These are phyloP conservation scores for Conus canariensis DNA, from an alignment of 2,888 invertebrate genomes.

Conservation along the genomic window DNA sequence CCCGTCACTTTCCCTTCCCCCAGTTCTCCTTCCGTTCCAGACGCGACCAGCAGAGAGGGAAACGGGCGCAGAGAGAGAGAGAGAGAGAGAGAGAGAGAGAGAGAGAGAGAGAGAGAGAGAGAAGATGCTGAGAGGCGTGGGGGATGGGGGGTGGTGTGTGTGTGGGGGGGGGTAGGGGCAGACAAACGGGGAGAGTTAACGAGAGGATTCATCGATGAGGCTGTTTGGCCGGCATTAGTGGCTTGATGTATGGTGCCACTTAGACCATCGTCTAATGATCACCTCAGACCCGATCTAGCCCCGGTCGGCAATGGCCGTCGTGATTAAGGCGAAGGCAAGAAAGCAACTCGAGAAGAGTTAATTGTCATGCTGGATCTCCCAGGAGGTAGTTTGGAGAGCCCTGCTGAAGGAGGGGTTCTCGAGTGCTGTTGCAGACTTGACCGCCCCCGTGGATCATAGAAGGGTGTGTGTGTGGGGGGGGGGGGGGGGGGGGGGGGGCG, in stretches of 20 bases:
- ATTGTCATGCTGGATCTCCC: conserved; percentile 35
- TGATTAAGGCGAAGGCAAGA: conserved; percentile 27
- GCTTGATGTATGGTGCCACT: conserved; percentile 40
- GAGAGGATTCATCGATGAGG: conserved; percentile 25
- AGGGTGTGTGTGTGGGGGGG: too few relatives aligned
- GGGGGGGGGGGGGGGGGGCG: too few relatives aligned
- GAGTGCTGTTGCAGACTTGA: neutral
- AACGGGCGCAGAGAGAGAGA: neutral
- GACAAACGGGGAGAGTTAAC: conserved; percentile 2
- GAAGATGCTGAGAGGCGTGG: neutral
- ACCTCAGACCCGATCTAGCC: neutral
- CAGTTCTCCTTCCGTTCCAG: neutral
- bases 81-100: conserved; percentile 14
- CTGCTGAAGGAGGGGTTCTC: neutral
- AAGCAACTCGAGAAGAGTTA: conserved; percentile 29
- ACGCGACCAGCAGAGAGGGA: neutral
- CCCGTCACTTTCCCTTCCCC: neutral
- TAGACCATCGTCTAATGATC: conserved; percentile 41
- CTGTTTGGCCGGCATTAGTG: conserved; percentile 26
- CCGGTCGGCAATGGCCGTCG: conserved; percentile 14
- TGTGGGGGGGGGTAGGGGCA: neutral
- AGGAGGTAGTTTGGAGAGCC: neutral
- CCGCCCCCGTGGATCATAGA: too few relatives aligned
- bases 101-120: neutral
- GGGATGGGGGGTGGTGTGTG: neutral